Evolutionary conservation across 2,113 vertebrate genomes (phyloP), one percentile per base, ranked within the genome.

Genomic region (Seriola aureovittata): DNA sequence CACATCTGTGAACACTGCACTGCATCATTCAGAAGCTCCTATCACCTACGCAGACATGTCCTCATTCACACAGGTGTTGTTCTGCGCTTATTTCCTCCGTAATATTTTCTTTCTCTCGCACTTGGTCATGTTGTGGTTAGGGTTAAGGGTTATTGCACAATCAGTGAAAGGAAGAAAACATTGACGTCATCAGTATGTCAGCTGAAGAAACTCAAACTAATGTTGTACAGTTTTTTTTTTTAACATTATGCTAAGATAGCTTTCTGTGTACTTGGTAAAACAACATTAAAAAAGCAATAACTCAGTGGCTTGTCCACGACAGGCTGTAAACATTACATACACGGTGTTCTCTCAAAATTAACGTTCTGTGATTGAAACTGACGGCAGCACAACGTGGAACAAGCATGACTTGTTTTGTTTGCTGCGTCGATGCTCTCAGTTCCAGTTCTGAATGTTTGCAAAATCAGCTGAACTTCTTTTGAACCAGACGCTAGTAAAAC

Each of bases 1-100:
- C 98, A 99, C 87, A 96, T 99, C 92, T 99, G 98, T 69, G 97
- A 99, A 73, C 97, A 99, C 94, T 99, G 98, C 93, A 95, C 90
- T 38, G 97, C 98, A 36, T 97, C 98, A 78, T 99, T 99, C 93
- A 95, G 98, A 69, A 99, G 97, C 94, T 99, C 98, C 92, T 99
- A 99, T 74, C 98, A 99, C 93, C 95, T 99, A 63, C 98, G 98
- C 85, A 95, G 98, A 80, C 98, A 99, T 0, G 97, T 99, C 79
- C 98, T 99, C 91, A 99, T 99, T 77, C 98, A 99, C 91, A 99
- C 98, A 21, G 98, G 96, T 96, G 85, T 17, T 1, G 4, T 44
- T n/a, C 2, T 3, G 5, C 19, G 21, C 46, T 14, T 1, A 1
- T 32, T 42, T 60, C 34, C 19, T 40, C 34, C 42, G 3, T 44